A percentile compares a stretch with the other conserved stretches of the same genome.
Conservation (phyloP, 1,140 invertebrate species). For the Drosophila paulistorum region DNA sequence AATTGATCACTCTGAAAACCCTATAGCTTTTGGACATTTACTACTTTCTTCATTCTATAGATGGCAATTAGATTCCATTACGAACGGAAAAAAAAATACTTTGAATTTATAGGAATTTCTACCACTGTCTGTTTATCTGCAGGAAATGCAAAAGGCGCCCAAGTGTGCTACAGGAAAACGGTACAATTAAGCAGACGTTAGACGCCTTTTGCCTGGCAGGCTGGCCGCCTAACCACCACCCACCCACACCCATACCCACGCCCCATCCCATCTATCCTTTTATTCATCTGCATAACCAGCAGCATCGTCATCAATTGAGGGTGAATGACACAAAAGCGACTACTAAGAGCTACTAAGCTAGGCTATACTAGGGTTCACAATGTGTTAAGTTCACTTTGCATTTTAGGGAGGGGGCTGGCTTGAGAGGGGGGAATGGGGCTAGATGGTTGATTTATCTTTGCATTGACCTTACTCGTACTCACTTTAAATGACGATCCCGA, state of each 20-base stretch:
- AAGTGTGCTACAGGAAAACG: conserved; percentile 69
- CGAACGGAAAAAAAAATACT: too few relatives aligned
- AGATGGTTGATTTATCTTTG: background rate
- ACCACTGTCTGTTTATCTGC: conserved; percentile 66
- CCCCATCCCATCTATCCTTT: background rate
- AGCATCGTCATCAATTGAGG: conserved; percentile 42
- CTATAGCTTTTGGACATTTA: too few relatives aligned
- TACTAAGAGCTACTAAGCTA: conserved; percentile 8
- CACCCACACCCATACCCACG: background rate
- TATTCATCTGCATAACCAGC: conserved; percentile 2
- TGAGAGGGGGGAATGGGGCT: background rate
- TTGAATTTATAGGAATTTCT: background rate
- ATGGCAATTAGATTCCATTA: too few relatives aligned
- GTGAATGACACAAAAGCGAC: conserved; percentile 57
- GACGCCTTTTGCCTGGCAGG: conserved; percentile 55
- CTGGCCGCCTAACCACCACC: background rate
- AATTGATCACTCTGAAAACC: too few relatives aligned
- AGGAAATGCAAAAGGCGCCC: conserved; percentile 66
- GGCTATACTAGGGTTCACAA: background rate
- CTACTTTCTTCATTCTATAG: too few relatives aligned
- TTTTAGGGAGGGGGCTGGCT: background rate
- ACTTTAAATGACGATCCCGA: conserved; percentile 84
- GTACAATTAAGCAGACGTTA: conserved; percentile 69
- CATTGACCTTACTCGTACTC: conserved; percentile 82
- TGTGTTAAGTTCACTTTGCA: background rate